phyloP scores from a whole-genome alignment of 2,113 vertebrate genomes.

The Empidonax traillii region DNA sequence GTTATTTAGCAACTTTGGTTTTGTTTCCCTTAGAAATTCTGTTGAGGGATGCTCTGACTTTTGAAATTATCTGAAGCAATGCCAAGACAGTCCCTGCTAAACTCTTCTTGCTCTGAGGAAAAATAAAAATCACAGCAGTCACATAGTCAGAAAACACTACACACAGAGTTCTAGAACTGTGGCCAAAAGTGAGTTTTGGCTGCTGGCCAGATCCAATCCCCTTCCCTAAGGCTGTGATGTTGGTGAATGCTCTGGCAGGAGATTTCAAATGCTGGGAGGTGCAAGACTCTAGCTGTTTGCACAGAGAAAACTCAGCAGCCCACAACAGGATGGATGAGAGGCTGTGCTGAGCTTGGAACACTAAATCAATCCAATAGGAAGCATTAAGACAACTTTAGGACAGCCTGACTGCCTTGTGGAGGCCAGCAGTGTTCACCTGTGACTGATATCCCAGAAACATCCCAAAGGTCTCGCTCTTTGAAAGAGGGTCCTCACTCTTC shows the following conservation, averaged over 20 bases:
- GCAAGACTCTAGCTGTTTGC: background rate
- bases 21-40: background rate
- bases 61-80: background rate
- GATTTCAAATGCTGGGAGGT: background rate
- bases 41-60: background rate
- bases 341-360: background rate
- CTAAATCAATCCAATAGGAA: background rate
- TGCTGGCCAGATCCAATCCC: background rate
- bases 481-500: background rate
- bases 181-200: background rate
- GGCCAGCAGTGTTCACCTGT: background rate
- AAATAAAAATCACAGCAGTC: background rate
- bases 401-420: background rate
- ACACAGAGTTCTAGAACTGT: background rate
- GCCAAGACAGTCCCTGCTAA: background rate
- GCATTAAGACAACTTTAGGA: accelerated
- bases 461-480: background rate
- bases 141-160: background rate
- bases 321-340: background rate
- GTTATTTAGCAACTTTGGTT: background rate
- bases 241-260: background rate
- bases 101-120: background rate
- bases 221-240: background rate
- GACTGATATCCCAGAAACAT: background rate
- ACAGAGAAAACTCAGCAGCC: background rate